Conservation (phyloP, 1,140 invertebrate genomes). For the Trichoplusia ni region DNA sequence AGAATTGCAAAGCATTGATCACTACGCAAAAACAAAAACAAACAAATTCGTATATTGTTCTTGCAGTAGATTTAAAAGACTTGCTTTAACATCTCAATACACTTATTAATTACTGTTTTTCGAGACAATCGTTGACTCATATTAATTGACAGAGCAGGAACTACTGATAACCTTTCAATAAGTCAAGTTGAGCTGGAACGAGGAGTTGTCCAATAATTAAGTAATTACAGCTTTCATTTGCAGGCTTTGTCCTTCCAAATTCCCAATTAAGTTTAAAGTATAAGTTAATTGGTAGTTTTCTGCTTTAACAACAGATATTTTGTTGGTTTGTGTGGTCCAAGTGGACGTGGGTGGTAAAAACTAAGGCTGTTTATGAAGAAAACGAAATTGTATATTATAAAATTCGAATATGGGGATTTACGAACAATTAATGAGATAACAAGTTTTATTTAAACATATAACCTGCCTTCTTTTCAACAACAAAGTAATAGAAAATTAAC, state of each 20-base stretch:
- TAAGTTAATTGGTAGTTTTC: background rate
- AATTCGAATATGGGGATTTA: no score
- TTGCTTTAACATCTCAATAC: background rate
- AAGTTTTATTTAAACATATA: no score
- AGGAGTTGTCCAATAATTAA: background rate
- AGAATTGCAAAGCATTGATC: no score
- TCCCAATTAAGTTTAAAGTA: background rate
- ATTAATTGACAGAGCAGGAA: slow-evolving; percentile 3
- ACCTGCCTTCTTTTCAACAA: no score
- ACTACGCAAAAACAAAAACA: no score
- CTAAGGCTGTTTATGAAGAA: no score
- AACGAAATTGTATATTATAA: no score
- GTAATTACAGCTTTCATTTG: background rate
- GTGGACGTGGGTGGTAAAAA: no score
- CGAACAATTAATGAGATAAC: no score
- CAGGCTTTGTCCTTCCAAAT: background rate
- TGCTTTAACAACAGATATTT: background rate
- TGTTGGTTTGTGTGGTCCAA: no score
- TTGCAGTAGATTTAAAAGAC: background rate
- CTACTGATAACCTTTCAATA: slow-evolving; percentile 17
- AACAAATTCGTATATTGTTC: no score
- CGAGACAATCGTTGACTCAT: slow-evolving; percentile 4
- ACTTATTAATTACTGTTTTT: slow-evolving; percentile 19
- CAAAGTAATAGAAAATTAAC: no score
- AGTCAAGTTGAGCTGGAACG: slow-evolving; percentile 13